A percentile compares a stretch with the other conserved stretches of the same genome.
phyloP scores from a whole-genome alignment of 2,888 invertebrate species.

The Adineta ricciae region DNA sequence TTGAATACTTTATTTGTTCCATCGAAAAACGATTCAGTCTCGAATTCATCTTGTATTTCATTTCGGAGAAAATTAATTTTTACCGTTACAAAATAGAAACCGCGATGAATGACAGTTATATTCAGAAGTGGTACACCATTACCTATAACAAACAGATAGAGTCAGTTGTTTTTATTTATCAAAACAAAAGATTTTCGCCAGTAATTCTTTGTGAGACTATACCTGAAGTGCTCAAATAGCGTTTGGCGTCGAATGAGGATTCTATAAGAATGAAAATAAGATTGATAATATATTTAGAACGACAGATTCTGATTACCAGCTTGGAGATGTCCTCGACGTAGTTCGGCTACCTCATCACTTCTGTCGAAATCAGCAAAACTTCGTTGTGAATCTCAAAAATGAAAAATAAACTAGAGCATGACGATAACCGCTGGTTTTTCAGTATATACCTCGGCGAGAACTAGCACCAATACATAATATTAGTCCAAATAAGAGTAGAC shows the following conservation, averaged over 20 bases:
- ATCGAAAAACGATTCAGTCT: not conserved
- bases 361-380: not conserved
- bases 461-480: not conserved
- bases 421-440: too few relatives aligned
- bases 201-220: too few relatives aligned
- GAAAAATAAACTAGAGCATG: not conserved
- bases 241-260: too few relatives aligned
- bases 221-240: too few relatives aligned
- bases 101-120: not conserved
- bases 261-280: too few relatives aligned
- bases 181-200: too few relatives aligned
- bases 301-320: too few relatives aligned
- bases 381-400: not conserved
- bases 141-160: too few relatives aligned
- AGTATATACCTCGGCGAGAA: not conserved
- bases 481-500: not conserved
- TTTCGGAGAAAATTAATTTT: not conserved
- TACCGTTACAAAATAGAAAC: not conserved
- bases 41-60: not conserved
- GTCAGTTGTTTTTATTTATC: too few relatives aligned
- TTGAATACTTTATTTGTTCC: not conserved
- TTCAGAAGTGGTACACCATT: not conserved
- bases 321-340: too few relatives aligned
- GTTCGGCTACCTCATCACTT: too few relatives aligned
- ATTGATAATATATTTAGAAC: too few relatives aligned